Evolutionary conservation across 30 jellyfish, hydroid and myxozoan genomes (phyloP).

Genomic region (Clytia hemisphaerica): DNA sequence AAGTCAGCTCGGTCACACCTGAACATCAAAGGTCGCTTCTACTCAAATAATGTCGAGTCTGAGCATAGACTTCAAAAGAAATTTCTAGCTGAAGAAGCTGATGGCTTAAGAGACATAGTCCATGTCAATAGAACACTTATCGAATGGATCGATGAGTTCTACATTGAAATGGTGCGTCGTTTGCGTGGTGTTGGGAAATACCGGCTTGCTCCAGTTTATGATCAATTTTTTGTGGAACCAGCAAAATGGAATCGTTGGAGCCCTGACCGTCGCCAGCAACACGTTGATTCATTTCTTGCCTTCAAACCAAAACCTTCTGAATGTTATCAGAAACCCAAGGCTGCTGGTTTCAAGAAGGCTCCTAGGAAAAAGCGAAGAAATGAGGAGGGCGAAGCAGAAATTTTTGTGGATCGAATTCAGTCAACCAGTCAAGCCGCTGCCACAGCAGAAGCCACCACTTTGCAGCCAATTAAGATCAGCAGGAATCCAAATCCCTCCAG

Average conservation of each 20-base stretch:
- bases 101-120: background rate
- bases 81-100: background rate
- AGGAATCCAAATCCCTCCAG: background rate
- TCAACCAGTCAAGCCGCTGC: no score
- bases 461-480: constrained; percentile 9
- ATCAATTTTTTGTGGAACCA: constrained; percentile 5
- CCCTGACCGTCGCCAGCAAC: constrained; percentile 6
- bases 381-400: constrained; percentile 9
- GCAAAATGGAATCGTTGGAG: constrained; percentile 2
- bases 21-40: constrained; percentile 15
- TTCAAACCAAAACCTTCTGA: background rate
- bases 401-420: background rate
- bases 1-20: constrained; percentile 17
- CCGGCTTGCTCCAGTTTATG: background rate
- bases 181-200: background rate
- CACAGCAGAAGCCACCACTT: no score
- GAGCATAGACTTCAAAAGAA: constrained; percentile 6
- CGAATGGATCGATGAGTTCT: background rate
- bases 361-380: constrained; percentile 4
- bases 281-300: background rate
- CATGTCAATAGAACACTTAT: background rate
- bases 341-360: constrained; percentile 9
- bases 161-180: background rate
- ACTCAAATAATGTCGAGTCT: constrained; percentile 7
- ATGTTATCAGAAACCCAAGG: background rate